These are phyloP conservation scores for Neuroterus valhalla DNA, from an alignment of 1,140 invertebrate genomes.

Conservation along the genomic window DNA sequence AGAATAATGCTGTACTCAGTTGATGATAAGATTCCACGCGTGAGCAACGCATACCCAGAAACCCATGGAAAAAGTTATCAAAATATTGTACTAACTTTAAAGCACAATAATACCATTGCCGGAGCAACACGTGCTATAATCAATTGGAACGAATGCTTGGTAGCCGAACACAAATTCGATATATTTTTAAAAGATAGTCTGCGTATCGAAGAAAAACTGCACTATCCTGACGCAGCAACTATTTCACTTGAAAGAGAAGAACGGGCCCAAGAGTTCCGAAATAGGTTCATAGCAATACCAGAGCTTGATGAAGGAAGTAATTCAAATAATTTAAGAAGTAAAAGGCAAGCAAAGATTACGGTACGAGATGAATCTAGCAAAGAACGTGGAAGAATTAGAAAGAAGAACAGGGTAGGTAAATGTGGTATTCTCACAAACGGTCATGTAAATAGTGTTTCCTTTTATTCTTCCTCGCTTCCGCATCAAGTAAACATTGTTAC, in stretches of 20 bases:
- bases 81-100: neutral
- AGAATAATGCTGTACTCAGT: neutral
- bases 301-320: too few species aligned
- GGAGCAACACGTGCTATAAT: neutral
- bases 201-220: neutral
- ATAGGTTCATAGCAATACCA: too few species aligned
- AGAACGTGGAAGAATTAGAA: neutral
- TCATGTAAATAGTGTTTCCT: neutral
- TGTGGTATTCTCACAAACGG: neutral
- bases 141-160: neutral
- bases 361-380: neutral
- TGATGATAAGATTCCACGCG: neutral
- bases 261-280: neutral
- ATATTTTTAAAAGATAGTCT: neutral
- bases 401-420: neutral
- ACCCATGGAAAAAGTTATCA: neutral
- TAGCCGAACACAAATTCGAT: neutral
- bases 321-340: neutral
- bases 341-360: neutral
- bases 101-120: neutral
- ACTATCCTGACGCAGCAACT: neutral
- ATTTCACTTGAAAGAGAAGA: neutral
- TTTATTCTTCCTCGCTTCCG: neutral
- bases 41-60: neutral
- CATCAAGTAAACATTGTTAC: neutral